Evolutionary conservation across 1,140 invertebrate species (phyloP), one percentile per base, ranked within the genome.

Genomic region (Steinernema khuongi): DNA sequence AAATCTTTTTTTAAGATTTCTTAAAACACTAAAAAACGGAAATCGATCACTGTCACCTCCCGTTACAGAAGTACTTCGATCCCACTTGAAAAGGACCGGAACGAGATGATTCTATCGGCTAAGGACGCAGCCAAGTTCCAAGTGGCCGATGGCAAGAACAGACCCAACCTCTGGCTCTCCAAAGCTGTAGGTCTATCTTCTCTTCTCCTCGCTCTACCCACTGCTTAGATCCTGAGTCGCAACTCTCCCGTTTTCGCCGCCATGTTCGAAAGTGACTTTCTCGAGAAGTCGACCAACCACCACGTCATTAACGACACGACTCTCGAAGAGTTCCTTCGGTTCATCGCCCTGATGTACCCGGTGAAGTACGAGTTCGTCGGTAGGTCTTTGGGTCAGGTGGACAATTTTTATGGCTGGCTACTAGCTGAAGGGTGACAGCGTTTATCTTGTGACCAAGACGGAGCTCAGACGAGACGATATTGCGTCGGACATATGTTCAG

Each of bases 291-390:
- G 14, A 60, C 50, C 7, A 60, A 60, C 19, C 50, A n/a, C 14
- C 50, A 60, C 19, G 50, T 60, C 14, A 60, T 60, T 22, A 60
- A 60, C 50, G 50, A 60, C 19, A n/a, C 11, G 11, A 60, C 50
- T 60, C 19, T 60, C 2, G 50, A 60, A 2, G 50, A 60, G 19
- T 60, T 60, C 19, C 50, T 60, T 7, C 50, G 50, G 4, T 60
- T 60, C 19, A 60, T 60, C 22, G 50, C 50, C 7, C 50, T 60
- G 50, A 60, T 60, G 50, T 60, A 60, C 19, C 50, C 50, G 14
- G 50, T 60, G 4, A 60, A 60, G 50, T 60, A 60, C 50, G 50
- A 60, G 50, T 60, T 60, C 19, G 50, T 60, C 26, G 50, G 50
- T 60, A 60, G 50, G 50, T 60, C 36, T 41, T n/a, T 41, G 7